These are phyloP conservation scores for Astreopora myriophthalma DNA, from an alignment of 64 coral and sea anemone genomes.

Conservation along the genomic window DNA sequence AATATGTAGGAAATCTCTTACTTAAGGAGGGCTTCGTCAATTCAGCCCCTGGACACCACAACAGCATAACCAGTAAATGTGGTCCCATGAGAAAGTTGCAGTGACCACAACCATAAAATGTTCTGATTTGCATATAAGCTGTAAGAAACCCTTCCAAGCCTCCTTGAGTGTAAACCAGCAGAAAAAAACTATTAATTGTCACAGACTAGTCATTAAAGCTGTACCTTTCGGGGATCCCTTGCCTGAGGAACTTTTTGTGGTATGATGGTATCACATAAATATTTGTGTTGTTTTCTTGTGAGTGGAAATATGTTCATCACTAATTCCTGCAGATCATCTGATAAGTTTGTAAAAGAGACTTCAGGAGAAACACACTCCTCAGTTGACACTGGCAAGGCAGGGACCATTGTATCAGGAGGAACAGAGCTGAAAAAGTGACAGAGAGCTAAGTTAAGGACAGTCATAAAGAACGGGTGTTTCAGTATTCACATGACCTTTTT, in stretches of 20 bases:
- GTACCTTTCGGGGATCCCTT: slow-evolving; percentile 61
- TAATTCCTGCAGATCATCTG: slow-evolving; percentile 37
- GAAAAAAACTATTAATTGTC: too few species aligned
- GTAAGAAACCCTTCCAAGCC: too few species aligned
- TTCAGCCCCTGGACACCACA: too few species aligned
- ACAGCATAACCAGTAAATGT: too few species aligned
- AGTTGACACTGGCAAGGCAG: not conserved
- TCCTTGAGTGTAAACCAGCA: too few species aligned
- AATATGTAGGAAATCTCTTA: too few species aligned
- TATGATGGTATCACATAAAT: not conserved
- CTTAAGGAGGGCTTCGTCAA: too few species aligned
- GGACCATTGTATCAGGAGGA: not conserved
- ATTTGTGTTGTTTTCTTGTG: slow-evolving; percentile 28
- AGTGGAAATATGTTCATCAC: slow-evolving; percentile 66
- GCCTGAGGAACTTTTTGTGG: not conserved
- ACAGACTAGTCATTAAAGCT: not conserved
- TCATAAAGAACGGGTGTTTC: too few species aligned
- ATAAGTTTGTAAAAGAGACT: slow-evolving; percentile 24
- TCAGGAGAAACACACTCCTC: slow-evolving; percentile 50
- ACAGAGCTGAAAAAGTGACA: not conserved
- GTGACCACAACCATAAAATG: too few species aligned
- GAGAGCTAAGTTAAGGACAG: not conserved
- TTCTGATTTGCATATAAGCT: too few species aligned
- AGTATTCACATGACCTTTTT: too few species aligned
- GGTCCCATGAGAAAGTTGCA: too few species aligned